A percentile compares a stretch with the other conserved stretches of the same genome.
Conservation (phyloP, 2,888 invertebrate species). For the Lymantria dispar region DNA sequence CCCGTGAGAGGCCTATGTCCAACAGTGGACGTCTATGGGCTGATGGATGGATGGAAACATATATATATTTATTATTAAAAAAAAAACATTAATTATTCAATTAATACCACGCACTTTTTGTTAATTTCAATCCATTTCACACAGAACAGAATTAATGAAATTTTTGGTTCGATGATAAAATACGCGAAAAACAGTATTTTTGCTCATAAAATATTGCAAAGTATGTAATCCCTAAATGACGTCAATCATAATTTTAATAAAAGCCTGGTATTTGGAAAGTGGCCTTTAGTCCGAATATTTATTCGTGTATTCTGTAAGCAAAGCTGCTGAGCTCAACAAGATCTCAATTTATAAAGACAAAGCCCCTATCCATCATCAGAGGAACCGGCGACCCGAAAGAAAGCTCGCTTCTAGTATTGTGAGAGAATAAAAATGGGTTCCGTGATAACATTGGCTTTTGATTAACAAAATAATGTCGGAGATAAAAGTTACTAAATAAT, state of each 20-base stretch:
- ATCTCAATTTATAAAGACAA: not conserved
- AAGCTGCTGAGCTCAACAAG: not conserved
- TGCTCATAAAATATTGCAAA: not conserved
- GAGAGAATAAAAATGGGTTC: not conserved
- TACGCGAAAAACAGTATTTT: no score
- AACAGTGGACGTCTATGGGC: no score
- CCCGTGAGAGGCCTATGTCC: no score
- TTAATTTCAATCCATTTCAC: no score
- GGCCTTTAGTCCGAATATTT: no score
- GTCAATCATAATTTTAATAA: not conserved
- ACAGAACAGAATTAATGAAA: no score
- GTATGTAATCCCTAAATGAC: not conserved
- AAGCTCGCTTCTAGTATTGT: not conserved
- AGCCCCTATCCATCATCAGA: not conserved
- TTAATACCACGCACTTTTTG: no score
- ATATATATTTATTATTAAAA: no score
- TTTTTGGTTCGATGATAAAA: no score
- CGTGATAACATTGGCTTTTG: not conserved
- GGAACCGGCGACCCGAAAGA: not conserved
- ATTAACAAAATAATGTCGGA: not conserved
- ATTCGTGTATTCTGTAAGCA: not conserved
- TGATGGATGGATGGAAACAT: no score
- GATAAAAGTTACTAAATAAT: no score
- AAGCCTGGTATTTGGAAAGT: not conserved
- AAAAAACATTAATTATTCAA: no score